A percentile compares a stretch with the other conserved stretches of the same genome.
Conservation (phyloP, 2,888 invertebrate genomes). For the Tinea pellionella region DNA sequence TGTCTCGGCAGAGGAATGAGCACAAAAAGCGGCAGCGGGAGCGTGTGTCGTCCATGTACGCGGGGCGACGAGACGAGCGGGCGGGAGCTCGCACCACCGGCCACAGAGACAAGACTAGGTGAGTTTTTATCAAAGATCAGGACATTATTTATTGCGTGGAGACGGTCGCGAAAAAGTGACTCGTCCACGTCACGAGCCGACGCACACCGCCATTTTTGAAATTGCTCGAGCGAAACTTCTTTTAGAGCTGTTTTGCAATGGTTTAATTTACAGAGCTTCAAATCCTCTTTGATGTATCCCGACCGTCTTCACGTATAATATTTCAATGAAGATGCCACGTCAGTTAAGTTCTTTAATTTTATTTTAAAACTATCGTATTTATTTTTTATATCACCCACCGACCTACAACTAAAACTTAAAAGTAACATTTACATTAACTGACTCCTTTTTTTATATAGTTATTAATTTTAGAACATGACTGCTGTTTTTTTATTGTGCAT, state of each 20-base stretch:
- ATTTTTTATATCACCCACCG: no score
- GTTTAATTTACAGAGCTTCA: conserved; percentile 53
- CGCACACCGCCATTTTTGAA: conserved; percentile 61
- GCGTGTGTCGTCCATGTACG: conserved; percentile 27
- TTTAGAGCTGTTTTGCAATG: conserved; percentile 54
- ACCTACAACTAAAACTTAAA: no score
- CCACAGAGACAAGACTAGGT: conserved; percentile 65
- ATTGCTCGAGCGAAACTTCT: conserved; percentile 51
- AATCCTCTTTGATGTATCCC: conserved; percentile 44
- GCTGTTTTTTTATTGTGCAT: no score
- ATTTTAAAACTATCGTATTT: no score
- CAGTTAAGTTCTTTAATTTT: not conserved
- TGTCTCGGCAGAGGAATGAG: conserved; percentile 58
- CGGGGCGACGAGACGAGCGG: conserved; percentile 24
- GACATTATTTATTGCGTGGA: conserved; percentile 69
- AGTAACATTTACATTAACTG: no score
- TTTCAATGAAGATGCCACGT: not conserved
- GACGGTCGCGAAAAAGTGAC: conserved; percentile 68
- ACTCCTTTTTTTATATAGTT: no score
- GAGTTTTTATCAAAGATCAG: conserved; percentile 68
- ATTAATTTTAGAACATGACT: no score
- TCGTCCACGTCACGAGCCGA: conserved; percentile 48
- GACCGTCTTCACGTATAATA: conserved; percentile 37
- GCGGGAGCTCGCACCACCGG: conserved; percentile 51
- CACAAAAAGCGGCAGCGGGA: conserved; percentile 42